Evolutionary conservation across 2,888 invertebrate genomes (phyloP).

Genomic region (Heteromyza rotundicornis): DNA sequence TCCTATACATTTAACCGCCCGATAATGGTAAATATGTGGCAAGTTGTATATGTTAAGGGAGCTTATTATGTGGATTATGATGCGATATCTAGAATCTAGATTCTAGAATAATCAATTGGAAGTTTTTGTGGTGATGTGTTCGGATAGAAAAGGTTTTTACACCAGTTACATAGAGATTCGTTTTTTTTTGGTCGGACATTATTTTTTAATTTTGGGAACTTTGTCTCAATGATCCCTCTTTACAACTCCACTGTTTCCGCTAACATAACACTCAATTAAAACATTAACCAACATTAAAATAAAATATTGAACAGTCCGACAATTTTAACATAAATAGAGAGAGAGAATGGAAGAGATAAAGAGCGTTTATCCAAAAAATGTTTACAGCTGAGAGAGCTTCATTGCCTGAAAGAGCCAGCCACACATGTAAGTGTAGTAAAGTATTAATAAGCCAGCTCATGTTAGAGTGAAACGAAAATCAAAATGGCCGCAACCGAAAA

Average conservation of each 20-base stretch:
- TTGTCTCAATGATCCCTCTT: too few relatives aligned
- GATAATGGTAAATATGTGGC: too few relatives aligned
- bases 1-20: too few relatives aligned
- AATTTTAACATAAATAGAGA: background rate
- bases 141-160: too few relatives aligned
- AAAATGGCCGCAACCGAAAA: constrained; percentile 56
- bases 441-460: background rate
- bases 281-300: background rate
- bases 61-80: too few relatives aligned
- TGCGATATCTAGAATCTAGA: too few relatives aligned
- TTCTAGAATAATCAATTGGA: too few relatives aligned
- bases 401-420: background rate
- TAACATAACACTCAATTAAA: background rate
- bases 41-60: too few relatives aligned
- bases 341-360: background rate
- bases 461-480: constrained; percentile 42
- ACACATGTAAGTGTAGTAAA: background rate
- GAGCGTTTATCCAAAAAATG: background rate
- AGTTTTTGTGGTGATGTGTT: too few relatives aligned
- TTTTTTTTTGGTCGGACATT: too few relatives aligned
- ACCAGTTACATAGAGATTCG: too few relatives aligned
- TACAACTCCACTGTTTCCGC: constrained; percentile 11
- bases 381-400: background rate
- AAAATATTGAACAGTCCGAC: background rate
- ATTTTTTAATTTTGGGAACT: too few relatives aligned